Evolutionary conservation across 2,888 invertebrate genomes (phyloP), one percentile per base, ranked within the genome.

Genomic region (Drosophila putrida): DNA sequence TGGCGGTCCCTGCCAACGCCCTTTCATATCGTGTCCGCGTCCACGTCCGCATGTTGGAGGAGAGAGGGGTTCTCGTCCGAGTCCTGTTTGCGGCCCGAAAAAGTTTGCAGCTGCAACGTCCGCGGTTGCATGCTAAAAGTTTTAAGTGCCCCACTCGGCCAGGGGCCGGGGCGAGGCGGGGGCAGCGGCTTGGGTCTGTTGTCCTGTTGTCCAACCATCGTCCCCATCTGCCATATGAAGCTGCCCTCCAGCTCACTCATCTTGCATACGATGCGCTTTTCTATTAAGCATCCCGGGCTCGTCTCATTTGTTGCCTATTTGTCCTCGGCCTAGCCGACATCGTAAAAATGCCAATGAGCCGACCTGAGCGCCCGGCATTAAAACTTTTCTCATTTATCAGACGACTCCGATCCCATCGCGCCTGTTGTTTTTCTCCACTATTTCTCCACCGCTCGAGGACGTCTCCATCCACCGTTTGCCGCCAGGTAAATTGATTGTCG

Each of bases 371-470:
- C 71, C 58, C 58, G 64, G 73, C 83, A 80, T 86, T 86, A 82
- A 83, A 86, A 84, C 80, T 84, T 86, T 84, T 83, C 86, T 80
- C 83, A 86, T 86, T 84, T 84, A 84, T 83, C 83, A 84, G 83
- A 62, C 58, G 54, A 57, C 53, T 49, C 4, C 2, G 8, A 44
- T 1, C 4, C 8, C 28, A 0, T 27, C n/a, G 6, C 4, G 6
- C 4, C 11, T 10, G 2, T 3, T 20, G 20, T 20, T 4, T 15
- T 6, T n/a, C 2, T 36, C 20, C 43, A 0, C 13, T 11, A 6
- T 10, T 10, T 3, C 20, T n/a, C n/a, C 27, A 20, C 28, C 27
- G 25, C 28, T 43, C 10, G 13, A 1, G 38, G 28, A 33, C 20
- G 27, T 2, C 38, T 38, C 36, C 38, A 27, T 38, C 51, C 20